Percentiles rank a stretch among this genome's conserved stretches.
Evolutionary conservation across 2,888 invertebrate genomes (phyloP).

Genomic region (Athetis lepigone): DNA sequence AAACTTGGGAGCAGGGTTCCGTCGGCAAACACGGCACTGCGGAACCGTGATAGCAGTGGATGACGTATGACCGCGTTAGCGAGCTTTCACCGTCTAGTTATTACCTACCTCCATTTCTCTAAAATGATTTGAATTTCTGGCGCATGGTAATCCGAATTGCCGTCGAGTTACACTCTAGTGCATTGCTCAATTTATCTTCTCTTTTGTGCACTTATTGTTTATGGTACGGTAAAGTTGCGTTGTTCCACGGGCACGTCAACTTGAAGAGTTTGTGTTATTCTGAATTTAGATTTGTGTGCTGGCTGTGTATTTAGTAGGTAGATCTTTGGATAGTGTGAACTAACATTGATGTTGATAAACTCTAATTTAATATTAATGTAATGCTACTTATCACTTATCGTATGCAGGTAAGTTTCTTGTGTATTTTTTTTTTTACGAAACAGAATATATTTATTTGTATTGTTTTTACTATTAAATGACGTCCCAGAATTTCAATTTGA

Average conservation of each 20-base stretch:
- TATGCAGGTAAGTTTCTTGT: no score
- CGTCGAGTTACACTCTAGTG: slow-evolving; percentile 48
- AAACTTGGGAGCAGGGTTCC: slow-evolving; percentile 61
- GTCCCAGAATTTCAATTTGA: no score
- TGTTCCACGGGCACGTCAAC: slow-evolving; percentile 16
- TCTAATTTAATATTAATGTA: no score
- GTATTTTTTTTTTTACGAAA: no score
- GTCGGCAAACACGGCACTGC: slow-evolving; percentile 65
- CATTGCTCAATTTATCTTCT: slow-evolving; percentile 49
- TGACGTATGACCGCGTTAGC: slow-evolving; percentile 73
- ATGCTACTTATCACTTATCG: no score
- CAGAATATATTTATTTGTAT: no score
- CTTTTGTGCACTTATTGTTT: slow-evolving; percentile 47
- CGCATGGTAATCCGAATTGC: slow-evolving; percentile 60
- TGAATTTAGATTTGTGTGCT: slow-evolving; percentile 25
- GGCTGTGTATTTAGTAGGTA: background rate
- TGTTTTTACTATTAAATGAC: no score
- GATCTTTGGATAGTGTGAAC: background rate
- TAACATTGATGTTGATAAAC: background rate
- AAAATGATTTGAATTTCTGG: slow-evolving; percentile 69
- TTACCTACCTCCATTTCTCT: slow-evolving; percentile 66
- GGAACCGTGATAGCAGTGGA: slow-evolving; percentile 69
- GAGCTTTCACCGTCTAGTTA: slow-evolving; percentile 67
- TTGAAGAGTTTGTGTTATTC: slow-evolving; percentile 25
- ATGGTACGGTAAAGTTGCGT: slow-evolving; percentile 24